Conservation (phyloP, 1,140 invertebrate genomes). For the Colletes gigas region DNA sequence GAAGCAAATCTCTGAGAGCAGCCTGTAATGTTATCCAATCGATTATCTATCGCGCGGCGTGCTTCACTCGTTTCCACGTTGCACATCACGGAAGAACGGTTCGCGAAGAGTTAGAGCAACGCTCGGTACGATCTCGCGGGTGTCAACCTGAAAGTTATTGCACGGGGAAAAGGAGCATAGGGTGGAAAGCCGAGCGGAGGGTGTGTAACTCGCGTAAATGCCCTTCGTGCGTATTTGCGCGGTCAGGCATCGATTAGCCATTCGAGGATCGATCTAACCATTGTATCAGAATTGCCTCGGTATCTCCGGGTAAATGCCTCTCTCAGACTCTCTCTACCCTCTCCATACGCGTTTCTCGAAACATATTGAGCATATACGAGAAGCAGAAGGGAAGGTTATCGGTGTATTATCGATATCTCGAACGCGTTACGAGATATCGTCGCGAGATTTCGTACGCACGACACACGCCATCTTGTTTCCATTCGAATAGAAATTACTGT, state of each 20-base stretch:
- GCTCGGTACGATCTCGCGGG: slow-evolving; percentile 41
- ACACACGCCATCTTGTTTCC: neutral
- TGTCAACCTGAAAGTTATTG: slow-evolving; percentile 60
- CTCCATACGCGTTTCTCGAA: slow-evolving; percentile 32
- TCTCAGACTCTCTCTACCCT: slow-evolving; percentile 15
- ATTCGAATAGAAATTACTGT: neutral
- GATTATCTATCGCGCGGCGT: neutral
- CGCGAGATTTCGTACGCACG: neutral
- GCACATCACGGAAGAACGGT: neutral
- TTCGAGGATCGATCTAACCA: slow-evolving; percentile 58
- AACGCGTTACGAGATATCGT: slow-evolving; percentile 38
- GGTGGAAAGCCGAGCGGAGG: slow-evolving; percentile 45
- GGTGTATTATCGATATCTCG: slow-evolving; percentile 50
- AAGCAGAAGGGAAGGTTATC: slow-evolving; percentile 41
- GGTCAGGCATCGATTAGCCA: slow-evolving; percentile 68
- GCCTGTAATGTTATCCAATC: neutral
- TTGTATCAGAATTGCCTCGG: slow-evolving; percentile 46
- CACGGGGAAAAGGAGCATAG: slow-evolving; percentile 29
- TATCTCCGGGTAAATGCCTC: slow-evolving; percentile 41
- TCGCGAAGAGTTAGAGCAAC: neutral
- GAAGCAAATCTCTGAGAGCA: no score
- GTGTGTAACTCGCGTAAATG: slow-evolving; percentile 43
- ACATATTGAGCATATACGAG: slow-evolving; percentile 51
- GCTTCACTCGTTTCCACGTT: neutral
- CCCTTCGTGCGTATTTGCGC: slow-evolving; percentile 51